Evolutionary conservation across 2,113 vertebrate genomes (phyloP), one percentile per base, ranked within the genome.

Genomic region (Megaceryle maxima): DNA sequence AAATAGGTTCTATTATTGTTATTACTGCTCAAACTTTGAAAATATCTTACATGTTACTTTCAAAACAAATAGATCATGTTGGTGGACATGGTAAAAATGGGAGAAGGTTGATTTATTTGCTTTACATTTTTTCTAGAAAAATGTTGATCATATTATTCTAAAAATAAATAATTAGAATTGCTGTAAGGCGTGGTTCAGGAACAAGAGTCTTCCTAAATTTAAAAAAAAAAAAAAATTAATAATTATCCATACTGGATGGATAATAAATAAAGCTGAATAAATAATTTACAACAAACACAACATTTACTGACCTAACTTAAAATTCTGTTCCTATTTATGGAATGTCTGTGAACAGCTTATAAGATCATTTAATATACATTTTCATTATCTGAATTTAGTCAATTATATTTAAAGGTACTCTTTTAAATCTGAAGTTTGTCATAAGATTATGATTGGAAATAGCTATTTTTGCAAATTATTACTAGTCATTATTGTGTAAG

Each of bases 391-490:
- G 74, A 75, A 83, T 76, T 85, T 69, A 88, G 41, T 57, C 59
- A 79, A 88, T 80, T 46, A 57, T 29, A 79, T 90, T 88, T 78
- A 83, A 84, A 91, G 16, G 8, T 84, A 67, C 7, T 67, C 21
- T 85, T 62, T 82, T 37, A 62, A 90, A 88, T 39, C 33, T 73
- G 39, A 97, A 83, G 21, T 75, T 93, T 93, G 37, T 68, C 48
- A 68, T 81, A 68, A 95, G 35, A 84, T 93, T 89, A 70, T 91
- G 41, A 92, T 88, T 72, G 60, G n/a, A 25, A 91, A 51, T 11
- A 66, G 31, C 33, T 89, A 87, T 82, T 89, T 94, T 91, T 95
- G 11, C 16, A 92, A 95, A 92, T 56, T 59, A 78, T 72, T 87
- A 14, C 4, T 59, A 84, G 11, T 60, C 51, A 60, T 84, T 84